Percentiles rank a stretch among this genome's conserved stretches.
phyloP scores from a whole-genome alignment of 2,113 vertebrate genomes.

The Lipophrys pholis region DNA sequence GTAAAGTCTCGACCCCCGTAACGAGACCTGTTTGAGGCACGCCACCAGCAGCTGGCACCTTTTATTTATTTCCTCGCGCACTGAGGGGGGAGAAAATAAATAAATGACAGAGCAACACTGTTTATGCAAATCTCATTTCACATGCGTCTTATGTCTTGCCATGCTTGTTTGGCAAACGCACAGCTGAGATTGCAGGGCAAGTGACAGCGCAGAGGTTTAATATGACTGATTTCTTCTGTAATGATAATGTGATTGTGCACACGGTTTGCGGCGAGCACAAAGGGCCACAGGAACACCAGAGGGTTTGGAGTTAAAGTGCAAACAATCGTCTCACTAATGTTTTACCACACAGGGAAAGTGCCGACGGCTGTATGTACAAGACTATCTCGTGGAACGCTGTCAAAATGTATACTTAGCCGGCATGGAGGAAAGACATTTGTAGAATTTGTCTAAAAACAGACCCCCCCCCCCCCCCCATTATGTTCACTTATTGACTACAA shows the following conservation, averaged over 20 bases:
- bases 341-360: slow-evolving; percentile 14
- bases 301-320: slow-evolving; percentile 51
- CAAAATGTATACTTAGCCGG: slow-evolving; percentile 16
- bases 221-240: slow-evolving; percentile 75
- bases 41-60: slow-evolving; percentile 36
- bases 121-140: slow-evolving; percentile 81
- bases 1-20: slow-evolving; percentile 29
- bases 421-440: too few relatives aligned
- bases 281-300: slow-evolving; percentile 46
- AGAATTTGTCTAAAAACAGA: too few relatives aligned
- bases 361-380: slow-evolving; percentile 36
- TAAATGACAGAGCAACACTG: slow-evolving; percentile 69
- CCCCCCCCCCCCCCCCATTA: too few relatives aligned
- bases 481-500: too few relatives aligned
- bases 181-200: slow-evolving; percentile 64
- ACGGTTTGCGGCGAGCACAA: slow-evolving; percentile 61
- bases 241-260: slow-evolving; percentile 73
- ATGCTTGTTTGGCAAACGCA: slow-evolving; percentile 62
- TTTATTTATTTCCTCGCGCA: slow-evolving; percentile 36
- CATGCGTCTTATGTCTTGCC: slow-evolving; percentile 70
- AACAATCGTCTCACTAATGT: slow-evolving; percentile 27
- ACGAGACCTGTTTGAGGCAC: slow-evolving; percentile 54
- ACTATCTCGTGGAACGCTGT: slow-evolving; percentile 43
- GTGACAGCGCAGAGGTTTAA: slow-evolving; percentile 74
- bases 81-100: slow-evolving; percentile 68